Conservation (phyloP, 2,797 vertebrate genomes). For the Chaenodraco wilsoni region DNA sequence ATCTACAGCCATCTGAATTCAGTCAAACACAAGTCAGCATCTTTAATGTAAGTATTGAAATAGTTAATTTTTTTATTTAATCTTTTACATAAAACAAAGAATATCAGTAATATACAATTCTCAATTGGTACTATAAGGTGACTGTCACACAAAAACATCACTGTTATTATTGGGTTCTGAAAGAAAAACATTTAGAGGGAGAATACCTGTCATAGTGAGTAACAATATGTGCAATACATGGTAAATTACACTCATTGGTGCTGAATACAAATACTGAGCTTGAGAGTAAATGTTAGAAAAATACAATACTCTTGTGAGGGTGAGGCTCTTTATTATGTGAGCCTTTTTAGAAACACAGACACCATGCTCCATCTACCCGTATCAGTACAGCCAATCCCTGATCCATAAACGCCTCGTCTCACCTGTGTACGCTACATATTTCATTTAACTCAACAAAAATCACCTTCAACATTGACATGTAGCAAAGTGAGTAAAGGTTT, state of each 20-base stretch:
- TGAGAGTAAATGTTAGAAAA: conserved; percentile 76
- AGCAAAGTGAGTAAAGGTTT: conserved; percentile 43
- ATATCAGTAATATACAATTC: conserved; percentile 65
- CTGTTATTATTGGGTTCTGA: conserved; percentile 52
- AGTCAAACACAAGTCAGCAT: conserved; percentile 5
- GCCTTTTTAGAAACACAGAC: conserved; percentile 62
- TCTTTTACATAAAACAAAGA: conserved; percentile 74
- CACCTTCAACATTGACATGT: conserved; percentile 38
- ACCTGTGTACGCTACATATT: conserved; percentile 53
- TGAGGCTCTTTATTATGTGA: conserved; percentile 47
- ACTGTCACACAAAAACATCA: conserved; percentile 73
- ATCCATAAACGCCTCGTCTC: conserved; percentile 41
- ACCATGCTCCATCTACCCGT: conserved; percentile 72
- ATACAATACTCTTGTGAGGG: conserved; percentile 74
- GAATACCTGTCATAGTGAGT: conserved; percentile 55
- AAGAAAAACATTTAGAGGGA: conserved; percentile 46
- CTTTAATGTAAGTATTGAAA: conserved; percentile 69
- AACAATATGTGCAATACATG: conserved; percentile 66
- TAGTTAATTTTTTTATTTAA: conserved; percentile 71
- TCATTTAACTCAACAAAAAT: conserved; percentile 35
- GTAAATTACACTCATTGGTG: conserved; percentile 61
- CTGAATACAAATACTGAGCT: conserved; percentile 68
- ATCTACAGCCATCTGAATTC: not conserved
- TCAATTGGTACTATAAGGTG: conserved; percentile 63
- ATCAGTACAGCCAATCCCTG: conserved; percentile 66